phyloP scores from a whole-genome alignment of 2,797 vertebrate genomes.

The Crocidura indochinensis region DNA sequence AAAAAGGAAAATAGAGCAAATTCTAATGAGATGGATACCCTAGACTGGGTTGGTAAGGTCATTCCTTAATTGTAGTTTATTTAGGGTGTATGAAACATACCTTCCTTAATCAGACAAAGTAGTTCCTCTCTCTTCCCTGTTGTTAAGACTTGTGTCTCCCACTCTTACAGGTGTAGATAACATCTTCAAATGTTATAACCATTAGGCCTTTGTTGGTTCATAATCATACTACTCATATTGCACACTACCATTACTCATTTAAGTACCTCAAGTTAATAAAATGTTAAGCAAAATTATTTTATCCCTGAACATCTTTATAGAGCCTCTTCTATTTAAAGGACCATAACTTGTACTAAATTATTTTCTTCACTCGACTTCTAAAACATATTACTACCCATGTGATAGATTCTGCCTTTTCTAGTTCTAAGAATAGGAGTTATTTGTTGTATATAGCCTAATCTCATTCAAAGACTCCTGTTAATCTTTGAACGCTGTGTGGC shows the following conservation, averaged over 20 bases:
- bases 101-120: constrained; percentile 51
- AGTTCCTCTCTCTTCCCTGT: neutral
- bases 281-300: constrained; percentile 45
- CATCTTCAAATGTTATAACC: constrained; percentile 53
- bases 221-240: constrained; percentile 13
- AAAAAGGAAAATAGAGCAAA: constrained; percentile 53
- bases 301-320: constrained; percentile 52
- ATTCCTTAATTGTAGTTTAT: constrained; percentile 50
- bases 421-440: constrained; percentile 46
- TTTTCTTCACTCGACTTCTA: constrained; percentile 62
- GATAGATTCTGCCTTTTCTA: constrained; percentile 1
- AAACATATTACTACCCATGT: neutral
- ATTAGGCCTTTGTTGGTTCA: constrained; percentile 1
- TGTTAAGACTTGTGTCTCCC: constrained; percentile 3
- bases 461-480: constrained; percentile 53
- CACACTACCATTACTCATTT: constrained; percentile 50
- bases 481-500: neutral
- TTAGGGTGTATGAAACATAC: neutral
- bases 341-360: constrained; percentile 24
- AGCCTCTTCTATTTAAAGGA: constrained; percentile 50
- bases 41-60: constrained; percentile 61
- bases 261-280: constrained; percentile 65
- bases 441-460: constrained; percentile 49
- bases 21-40: constrained; percentile 11
- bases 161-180: constrained; percentile 37